Evolutionary conservation across 2,113 vertebrate species (phyloP).

Genomic region (Neolamprologus caudopunctatus): DNA sequence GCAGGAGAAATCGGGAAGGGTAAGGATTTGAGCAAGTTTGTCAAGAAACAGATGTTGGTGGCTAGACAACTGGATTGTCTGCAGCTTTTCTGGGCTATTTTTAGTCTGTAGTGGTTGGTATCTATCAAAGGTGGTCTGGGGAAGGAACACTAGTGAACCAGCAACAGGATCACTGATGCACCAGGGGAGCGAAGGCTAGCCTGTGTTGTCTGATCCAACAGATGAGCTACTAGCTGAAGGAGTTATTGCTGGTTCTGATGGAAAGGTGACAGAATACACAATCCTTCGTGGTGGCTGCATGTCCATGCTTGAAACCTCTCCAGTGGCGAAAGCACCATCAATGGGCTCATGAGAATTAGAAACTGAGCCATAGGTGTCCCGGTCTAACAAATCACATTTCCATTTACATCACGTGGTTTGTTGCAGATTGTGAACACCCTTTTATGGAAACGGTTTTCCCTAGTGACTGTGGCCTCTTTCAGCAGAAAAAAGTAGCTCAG

Average conservation of each 20-base stretch:
- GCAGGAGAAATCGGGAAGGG: neutral
- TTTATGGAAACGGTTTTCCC: fast-evolving
- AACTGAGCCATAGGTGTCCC: neutral
- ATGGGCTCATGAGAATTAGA: neutral
- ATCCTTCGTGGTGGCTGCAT: neutral
- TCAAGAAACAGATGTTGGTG: neutral
- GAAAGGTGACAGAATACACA: neutral
- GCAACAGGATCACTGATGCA: neutral
- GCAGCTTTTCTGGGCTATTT: neutral
- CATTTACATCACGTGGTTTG: neutral
- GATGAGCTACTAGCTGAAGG: neutral
- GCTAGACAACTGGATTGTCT: neutral
- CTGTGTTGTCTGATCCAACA: neutral
- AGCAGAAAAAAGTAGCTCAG: neutral
- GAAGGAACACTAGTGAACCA: neutral
- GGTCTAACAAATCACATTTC: neutral
- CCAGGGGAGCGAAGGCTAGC: neutral
- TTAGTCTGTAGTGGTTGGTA: neutral
- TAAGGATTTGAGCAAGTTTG: neutral
- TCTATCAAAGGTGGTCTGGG: neutral
- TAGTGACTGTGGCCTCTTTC: neutral
- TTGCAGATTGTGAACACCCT: neutral
- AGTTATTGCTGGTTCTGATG: neutral
- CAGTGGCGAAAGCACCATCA: neutral
- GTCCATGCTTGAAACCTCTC: neutral